Evolutionary conservation across 2,113 vertebrate species (phyloP), one percentile per base, ranked within the genome.

Genomic region (Scalopus aquaticus): DNA sequence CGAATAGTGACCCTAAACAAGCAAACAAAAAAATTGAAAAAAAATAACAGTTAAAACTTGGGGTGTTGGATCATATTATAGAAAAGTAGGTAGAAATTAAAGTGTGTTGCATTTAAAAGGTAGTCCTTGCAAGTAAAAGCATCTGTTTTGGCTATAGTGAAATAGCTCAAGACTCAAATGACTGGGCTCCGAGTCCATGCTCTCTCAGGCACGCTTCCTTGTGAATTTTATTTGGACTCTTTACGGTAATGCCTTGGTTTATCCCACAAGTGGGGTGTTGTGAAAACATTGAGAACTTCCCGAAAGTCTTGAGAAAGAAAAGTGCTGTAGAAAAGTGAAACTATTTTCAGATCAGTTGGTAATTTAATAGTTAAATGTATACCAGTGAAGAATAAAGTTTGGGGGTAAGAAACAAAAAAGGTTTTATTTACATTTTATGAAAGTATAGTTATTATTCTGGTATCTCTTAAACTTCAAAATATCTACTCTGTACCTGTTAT

Each of bases 401-500:
- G 58, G 79, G 49, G 60, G 16, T 93, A 81, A 84, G 70, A 91
- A 96, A 82, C 4, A 67, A 32, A 67, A 88, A 81, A 77, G 60
- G 73, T 90, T 93, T 90, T 95, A 86, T 82, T 93, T 65, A 35
- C 44, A 62, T 96, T 94, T 84, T 92, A 83, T 90, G 39, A 92
- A 96, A 93, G 32, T 76, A 44, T 65, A 96, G 87, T 94, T 86
- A 42, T 92, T 92, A 80, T 88, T 95, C 87, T 93, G 86, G 37
- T 95, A 56, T 93, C 79, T 94, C n/a, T 92, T 92, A 96, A 95
- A 22, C 82, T 92, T 96, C 94, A 95, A 62, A n/a, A 80, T 95
- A 91, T 64, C 92, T 95, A 49, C 65, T 96, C 73, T 96, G 92
- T 96, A 87, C 67, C 72, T 95, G 32, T 96, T 69, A 56, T 97